Percentiles rank a stretch among this genome's conserved stretches.
These are phyloP conservation scores for western clawed frog (Xenopus tropicalis) DNA, from an alignment of 2,113 vertebrate species.

Conservation along the genomic window UCB_Xtro_10.0 CM004447.2:96133001-96133500, in stretches of 20 bases:
- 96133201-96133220: slow-evolving; percentile 26
- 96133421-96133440: slow-evolving; percentile 66
- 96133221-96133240: slow-evolving; percentile 93
- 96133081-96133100: too few relatives aligned
- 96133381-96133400: slow-evolving; percentile 66
- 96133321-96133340: slow-evolving; percentile 92
- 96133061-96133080: too few relatives aligned
- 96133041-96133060: too few relatives aligned
- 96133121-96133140: too few relatives aligned
- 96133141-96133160: too few relatives aligned
- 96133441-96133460: slow-evolving; percentile 60
- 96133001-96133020: neutral
- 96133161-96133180: too few relatives aligned
- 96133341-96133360: slow-evolving; percentile 73
- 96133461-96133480: slow-evolving; percentile 47
- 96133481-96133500: slow-evolving; percentile 56
- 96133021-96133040: too few relatives aligned
- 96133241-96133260: slow-evolving; percentile 87
- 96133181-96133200: too few relatives aligned
- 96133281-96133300: slow-evolving; percentile 94
- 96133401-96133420: slow-evolving; percentile 68
- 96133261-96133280: slow-evolving; percentile 90
- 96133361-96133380: slow-evolving; percentile 60
- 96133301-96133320: slow-evolving; percentile 91
- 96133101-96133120: too few relatives aligned